Evolutionary conservation across 2,113 vertebrate genomes (phyloP).

Genomic region (Cyprinodon brontotheroides): DNA sequence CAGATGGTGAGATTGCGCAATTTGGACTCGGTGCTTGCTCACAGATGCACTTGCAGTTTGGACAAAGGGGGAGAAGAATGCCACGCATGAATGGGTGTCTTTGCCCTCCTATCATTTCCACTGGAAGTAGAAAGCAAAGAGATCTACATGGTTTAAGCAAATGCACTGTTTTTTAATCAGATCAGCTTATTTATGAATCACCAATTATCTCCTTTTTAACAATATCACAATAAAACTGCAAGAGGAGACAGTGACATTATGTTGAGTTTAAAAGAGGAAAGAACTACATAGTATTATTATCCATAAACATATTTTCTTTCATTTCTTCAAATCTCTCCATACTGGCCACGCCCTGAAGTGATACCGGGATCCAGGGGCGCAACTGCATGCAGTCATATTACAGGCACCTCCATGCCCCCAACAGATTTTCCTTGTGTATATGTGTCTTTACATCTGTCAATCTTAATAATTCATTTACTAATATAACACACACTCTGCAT

Average conservation of each 20-base stretch:
- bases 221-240: background rate
- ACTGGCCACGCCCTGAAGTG: background rate
- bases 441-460: no score
- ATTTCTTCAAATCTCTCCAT: background rate
- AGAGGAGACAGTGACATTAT: no score
- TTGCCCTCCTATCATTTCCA: constrained; percentile 61
- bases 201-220: background rate
- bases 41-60: constrained; percentile 40
- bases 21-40: constrained; percentile 33
- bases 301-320: background rate
- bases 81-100: constrained; percentile 57
- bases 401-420: no score
- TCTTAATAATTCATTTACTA: no score
- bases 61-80: constrained; percentile 59
- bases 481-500: no score
- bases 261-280: background rate
- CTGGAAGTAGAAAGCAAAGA: constrained; percentile 44
- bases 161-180: constrained; percentile 40
- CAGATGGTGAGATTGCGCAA: constrained; percentile 56
- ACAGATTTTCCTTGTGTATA: no score
- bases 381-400: no score
- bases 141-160: constrained; percentile 52
- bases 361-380: background rate
- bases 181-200: background rate
- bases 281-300: background rate